phyloP scores from a whole-genome alignment of 2,113 vertebrate genomes.

The Triplophysa dalaica region DNA sequence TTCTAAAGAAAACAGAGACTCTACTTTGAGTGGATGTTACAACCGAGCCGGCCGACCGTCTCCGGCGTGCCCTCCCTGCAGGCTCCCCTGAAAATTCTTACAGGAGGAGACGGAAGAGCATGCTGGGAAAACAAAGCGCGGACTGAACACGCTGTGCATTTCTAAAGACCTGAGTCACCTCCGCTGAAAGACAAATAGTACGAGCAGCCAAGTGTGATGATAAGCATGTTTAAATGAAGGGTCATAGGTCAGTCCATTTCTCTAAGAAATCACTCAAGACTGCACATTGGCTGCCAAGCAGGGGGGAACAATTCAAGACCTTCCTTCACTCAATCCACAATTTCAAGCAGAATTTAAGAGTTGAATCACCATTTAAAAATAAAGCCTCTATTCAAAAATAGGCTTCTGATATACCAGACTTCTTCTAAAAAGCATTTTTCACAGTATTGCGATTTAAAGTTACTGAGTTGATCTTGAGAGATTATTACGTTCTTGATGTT shows the following conservation, averaged over 20 bases:
- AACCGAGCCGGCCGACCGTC: constrained; percentile 23
- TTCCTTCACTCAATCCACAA: too few relatives aligned
- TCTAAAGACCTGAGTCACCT: constrained; percentile 17
- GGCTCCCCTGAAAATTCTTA: constrained; percentile 27
- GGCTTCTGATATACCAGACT: too few relatives aligned
- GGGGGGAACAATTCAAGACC: not conserved
- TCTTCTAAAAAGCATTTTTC: too few relatives aligned
- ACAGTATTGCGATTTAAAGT: too few relatives aligned
- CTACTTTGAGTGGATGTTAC: constrained; percentile 21
- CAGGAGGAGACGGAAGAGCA: constrained; percentile 26
- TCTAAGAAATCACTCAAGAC: constrained; percentile 1
- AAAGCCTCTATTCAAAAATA: too few relatives aligned
- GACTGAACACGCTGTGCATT: constrained; percentile 13
- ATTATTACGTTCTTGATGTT: too few relatives aligned
- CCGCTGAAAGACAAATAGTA: constrained; percentile 33
- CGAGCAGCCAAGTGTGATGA: constrained; percentile 25
- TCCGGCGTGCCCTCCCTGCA: constrained; percentile 17
- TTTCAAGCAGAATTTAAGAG: not conserved
- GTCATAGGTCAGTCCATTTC: constrained; percentile 12
- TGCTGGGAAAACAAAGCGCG: constrained; percentile 4
- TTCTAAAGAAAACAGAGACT: constrained; percentile 37
- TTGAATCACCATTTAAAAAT: too few relatives aligned
- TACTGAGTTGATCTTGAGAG: too few relatives aligned
- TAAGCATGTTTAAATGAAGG: constrained; percentile 11
- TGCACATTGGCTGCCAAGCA: not conserved